Evolutionary conservation across 2,888 invertebrate genomes (phyloP), one percentile per base, ranked within the genome.

Genomic region (Thereva unica): DNA sequence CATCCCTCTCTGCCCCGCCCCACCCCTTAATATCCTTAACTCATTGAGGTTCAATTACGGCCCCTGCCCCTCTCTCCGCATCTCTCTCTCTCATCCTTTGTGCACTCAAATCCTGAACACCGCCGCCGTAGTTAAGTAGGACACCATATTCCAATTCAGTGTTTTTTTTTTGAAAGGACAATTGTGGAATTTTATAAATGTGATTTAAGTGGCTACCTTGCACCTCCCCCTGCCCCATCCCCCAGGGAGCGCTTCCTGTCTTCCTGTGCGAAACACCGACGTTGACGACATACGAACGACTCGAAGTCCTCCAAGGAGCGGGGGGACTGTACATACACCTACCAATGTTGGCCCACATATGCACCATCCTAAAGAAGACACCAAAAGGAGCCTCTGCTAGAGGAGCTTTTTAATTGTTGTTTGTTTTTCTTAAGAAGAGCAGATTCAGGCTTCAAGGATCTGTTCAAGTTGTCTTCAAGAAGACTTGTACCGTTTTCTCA

Each of bases 321-420:
- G 44, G 8, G 44, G 44, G 8, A 44, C 1, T n/a, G 44, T 9
- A 44, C 8, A 44, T 44, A n/a, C 3, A n/a, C 2, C 1, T 50
- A 34, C 37, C 12, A 6, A 45, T n/a, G 42, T 34, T 44, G 56
- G 34, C 56, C 44, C 56, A 12, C 45, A 44, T 12, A 38, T 8
- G 40, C 6, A 5, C 0, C 55, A 41, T 55, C 23, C 35, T 44
- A n/a, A 23, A 23, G 23, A 57, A 41, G 44, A 12, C 5, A 44
- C 57, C 23, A 10, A 9, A 42, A 45, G 34, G 34, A 57, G 44
- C 57, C 23, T 23, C 23, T 23, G 23, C 2, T 45, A 57, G 4
- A 12, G 45, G 57, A 37, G 45, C 45, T 57, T 57, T 57, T 57
- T 57, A 57, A 57, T 57, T 57, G 57, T 57, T 57, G 57, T 57